Evolutionary conservation across 2,888 invertebrate species (phyloP).

Genomic region (Cataglyphis cursor): DNA sequence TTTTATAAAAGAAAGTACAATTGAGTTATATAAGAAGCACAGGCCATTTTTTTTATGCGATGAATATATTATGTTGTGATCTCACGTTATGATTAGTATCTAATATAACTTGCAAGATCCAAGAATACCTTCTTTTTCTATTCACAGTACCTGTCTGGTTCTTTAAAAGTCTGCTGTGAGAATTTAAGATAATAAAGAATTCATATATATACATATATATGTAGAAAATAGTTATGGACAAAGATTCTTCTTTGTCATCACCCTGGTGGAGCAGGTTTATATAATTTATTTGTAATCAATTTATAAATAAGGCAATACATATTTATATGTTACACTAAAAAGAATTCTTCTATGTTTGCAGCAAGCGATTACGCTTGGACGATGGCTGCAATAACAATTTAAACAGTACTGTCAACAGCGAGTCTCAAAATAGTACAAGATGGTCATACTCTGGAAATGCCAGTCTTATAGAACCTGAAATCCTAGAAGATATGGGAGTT

Average conservation of each 20-base stretch:
- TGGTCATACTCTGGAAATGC: conserved; percentile 83
- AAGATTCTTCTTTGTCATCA: conserved; percentile 56
- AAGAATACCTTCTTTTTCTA: conserved; percentile 17
- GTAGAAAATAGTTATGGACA: conserved; percentile 49
- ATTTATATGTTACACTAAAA: background rate
- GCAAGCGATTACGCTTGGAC: conserved; percentile 82
- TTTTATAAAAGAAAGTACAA: background rate
- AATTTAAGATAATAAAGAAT: conserved; percentile 13
- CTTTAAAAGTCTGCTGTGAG: conserved; percentile 7
- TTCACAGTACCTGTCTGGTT: conserved; percentile 21
- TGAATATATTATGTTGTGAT: background rate
- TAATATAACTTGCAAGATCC: background rate
- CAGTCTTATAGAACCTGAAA: conserved; percentile 87
- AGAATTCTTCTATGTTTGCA: conserved; percentile 60
- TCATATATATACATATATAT: background rate
- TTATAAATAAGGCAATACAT: background rate
- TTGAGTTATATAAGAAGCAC: background rate
- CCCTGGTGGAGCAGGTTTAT: conserved; percentile 78
- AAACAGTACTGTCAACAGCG: conserved; percentile 76
- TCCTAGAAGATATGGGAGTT: conserved; percentile 89
- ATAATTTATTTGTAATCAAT: conserved; percentile 6
- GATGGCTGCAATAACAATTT: conserved; percentile 84
- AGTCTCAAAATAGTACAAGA: conserved; percentile 75
- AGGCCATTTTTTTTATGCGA: background rate
- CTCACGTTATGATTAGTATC: background rate